Conservation (phyloP, 2,888 invertebrate genomes). For the Nebria brevicollis region DNA sequence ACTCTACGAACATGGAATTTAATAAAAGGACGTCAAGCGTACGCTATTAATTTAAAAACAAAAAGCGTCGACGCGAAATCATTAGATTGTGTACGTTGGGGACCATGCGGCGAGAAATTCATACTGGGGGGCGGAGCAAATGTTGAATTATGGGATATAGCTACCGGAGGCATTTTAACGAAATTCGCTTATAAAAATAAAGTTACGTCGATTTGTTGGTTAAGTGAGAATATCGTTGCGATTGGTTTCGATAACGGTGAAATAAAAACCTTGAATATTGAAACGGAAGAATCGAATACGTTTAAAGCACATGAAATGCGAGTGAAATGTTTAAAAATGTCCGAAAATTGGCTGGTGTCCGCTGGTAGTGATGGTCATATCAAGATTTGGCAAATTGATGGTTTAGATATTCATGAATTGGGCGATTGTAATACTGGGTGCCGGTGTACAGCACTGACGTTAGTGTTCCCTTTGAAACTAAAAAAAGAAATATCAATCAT, state of each 20-base stretch:
- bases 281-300: slow-evolving; percentile 64
- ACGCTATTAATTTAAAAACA: slow-evolving; percentile 84
- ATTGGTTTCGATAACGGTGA: slow-evolving; percentile 82
- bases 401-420: slow-evolving; percentile 65
- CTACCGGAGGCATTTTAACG: slow-evolving; percentile 77
- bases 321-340: slow-evolving; percentile 73
- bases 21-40: slow-evolving; percentile 89
- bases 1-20: slow-evolving; percentile 93
- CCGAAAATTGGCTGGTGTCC: slow-evolving; percentile 71
- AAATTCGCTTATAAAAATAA: slow-evolving; percentile 74
- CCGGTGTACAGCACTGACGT: slow-evolving; percentile 77
- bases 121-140: slow-evolving; percentile 76
- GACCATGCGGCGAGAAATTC: slow-evolving; percentile 81
- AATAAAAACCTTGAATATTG: slow-evolving; percentile 69
- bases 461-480: slow-evolving; percentile 63
- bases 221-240: slow-evolving; percentile 70
- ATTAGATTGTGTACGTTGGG: slow-evolving; percentile 68
- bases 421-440: slow-evolving; percentile 73
- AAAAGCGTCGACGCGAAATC: slow-evolving; percentile 66
- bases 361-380: slow-evolving; percentile 84
- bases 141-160: slow-evolving; percentile 84
- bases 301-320: slow-evolving; percentile 72
- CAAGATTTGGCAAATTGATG: slow-evolving; percentile 73
- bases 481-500: slow-evolving; percentile 52
- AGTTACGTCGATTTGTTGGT: slow-evolving; percentile 77